These are phyloP conservation scores for Siphlonurus alternatus DNA, from an alignment of 2,888 invertebrate species.

Conservation along the genomic window DNA sequence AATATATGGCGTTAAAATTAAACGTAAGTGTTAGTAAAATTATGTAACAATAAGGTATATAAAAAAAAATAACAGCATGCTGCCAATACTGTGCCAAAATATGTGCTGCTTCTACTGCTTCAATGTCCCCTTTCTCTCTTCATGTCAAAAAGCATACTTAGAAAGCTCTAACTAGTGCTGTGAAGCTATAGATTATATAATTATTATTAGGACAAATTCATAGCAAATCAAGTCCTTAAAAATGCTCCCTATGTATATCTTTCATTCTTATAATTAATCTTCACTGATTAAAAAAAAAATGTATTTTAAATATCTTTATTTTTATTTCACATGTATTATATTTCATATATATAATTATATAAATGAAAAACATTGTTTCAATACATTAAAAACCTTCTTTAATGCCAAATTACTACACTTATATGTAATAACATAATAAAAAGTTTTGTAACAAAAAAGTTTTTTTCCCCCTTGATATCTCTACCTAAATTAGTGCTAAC, in stretches of 20 bases:
- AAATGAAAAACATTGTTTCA: background rate
- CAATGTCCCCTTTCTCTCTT: background rate
- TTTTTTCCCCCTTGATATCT: too few species aligned
- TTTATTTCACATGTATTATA: background rate
- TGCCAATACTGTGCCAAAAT: background rate
- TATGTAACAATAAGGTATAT: background rate
- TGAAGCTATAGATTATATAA: background rate
- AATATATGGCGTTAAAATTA: too few species aligned
- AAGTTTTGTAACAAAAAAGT: background rate
- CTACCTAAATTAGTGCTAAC: too few species aligned
- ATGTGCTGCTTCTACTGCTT: background rate
- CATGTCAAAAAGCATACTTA: too few species aligned
- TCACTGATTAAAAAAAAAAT: background rate
- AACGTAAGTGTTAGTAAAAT: too few species aligned
- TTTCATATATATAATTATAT: background rate
- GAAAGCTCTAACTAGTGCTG: background rate
- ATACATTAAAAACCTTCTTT: background rate
- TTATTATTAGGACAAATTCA: too few species aligned
- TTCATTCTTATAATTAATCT: background rate
- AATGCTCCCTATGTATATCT: background rate
- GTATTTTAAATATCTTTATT: background rate
- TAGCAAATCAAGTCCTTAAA: too few species aligned
- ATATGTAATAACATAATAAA: background rate
- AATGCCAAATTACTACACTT: background rate
- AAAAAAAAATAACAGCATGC: background rate